Conservation (phyloP, 2,797 vertebrate genomes). For the Myripristis jacobus region DNA sequence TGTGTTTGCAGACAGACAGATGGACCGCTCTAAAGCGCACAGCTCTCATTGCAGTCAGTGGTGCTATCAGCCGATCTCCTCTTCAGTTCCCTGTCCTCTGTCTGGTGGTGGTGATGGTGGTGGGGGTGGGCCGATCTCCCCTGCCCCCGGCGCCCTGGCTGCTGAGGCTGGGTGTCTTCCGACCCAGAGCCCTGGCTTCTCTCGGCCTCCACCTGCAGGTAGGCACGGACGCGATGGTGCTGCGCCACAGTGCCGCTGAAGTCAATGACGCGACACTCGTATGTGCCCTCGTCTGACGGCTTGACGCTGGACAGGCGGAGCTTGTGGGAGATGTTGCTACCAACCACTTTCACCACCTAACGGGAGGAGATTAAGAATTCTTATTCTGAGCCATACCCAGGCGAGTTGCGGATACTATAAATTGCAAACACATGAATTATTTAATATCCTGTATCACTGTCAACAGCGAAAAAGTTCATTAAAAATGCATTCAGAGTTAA, state of each 20-base stretch:
- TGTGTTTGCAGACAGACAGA: background rate
- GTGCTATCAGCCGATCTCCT: slow-evolving; percentile 80
- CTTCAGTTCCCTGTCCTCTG: slow-evolving; percentile 84
- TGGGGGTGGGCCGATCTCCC: slow-evolving; percentile 23
- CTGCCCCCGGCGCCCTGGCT: slow-evolving; percentile 38
- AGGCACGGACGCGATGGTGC: slow-evolving; percentile 91
- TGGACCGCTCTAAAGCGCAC: slow-evolving; percentile 80
- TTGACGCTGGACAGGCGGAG: slow-evolving; percentile 93
- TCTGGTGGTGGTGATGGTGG: slow-evolving; percentile 65
- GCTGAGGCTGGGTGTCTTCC: slow-evolving; percentile 66
- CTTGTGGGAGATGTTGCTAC: slow-evolving; percentile 98
- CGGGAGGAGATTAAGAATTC: background rate
- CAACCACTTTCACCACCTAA: slow-evolving; percentile 96
- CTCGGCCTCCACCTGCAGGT: slow-evolving; percentile 88
- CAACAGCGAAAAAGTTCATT: background rate
- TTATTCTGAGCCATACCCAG: background rate
- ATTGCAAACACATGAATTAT: slow-evolving; percentile 1
- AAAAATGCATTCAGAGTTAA: background rate
- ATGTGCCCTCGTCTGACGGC: slow-evolving; percentile 91
- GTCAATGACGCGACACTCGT: slow-evolving; percentile 95
- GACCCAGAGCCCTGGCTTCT: slow-evolving; percentile 64
- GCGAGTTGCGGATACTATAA: background rate
- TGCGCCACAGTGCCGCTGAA: slow-evolving; percentile 88
- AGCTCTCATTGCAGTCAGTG: slow-evolving; percentile 81
- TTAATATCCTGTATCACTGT: background rate